Evolutionary conservation across 1,140 invertebrate genomes (phyloP).

Genomic region (Scaptomyza graminum): DNA sequence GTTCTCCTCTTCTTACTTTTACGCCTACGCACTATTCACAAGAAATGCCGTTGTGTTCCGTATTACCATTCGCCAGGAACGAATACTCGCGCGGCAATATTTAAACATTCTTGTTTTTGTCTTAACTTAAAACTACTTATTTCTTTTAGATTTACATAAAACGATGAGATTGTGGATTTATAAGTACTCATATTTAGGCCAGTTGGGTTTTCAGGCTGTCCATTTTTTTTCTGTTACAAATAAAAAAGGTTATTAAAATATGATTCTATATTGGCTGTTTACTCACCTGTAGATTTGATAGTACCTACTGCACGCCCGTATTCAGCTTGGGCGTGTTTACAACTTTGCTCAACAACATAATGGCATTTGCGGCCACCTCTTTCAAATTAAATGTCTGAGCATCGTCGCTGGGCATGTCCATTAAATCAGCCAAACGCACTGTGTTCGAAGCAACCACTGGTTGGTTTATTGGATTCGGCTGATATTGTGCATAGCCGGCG

Average conservation of each 20-base stretch:
- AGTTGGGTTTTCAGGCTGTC: neutral
- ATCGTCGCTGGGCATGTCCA: slow-evolving; percentile 16
- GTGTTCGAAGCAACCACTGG: slow-evolving; percentile 7
- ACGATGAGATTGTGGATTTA: slow-evolving; percentile 18
- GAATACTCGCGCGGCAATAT: neutral
- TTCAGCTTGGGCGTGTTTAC: slow-evolving; percentile 47
- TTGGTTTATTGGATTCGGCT: neutral
- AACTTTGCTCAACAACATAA: slow-evolving; percentile 47
- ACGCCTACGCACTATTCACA: slow-evolving; percentile 10
- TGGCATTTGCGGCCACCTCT: slow-evolving; percentile 53
- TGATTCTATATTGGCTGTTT: neutral
- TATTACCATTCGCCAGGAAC: slow-evolving; percentile 19
- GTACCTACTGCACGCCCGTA: slow-evolving; percentile 49
- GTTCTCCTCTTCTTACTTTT: slow-evolving; percentile 41
- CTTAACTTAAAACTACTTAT: slow-evolving; percentile 4
- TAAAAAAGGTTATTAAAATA: neutral
- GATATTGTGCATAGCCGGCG: neutral
- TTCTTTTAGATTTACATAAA: slow-evolving; percentile 42
- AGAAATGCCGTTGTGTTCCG: neutral
- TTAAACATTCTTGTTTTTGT: slow-evolving; percentile 9
- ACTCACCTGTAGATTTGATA: slow-evolving; percentile 50
- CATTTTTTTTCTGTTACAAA: slow-evolving; percentile 8
- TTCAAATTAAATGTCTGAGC: slow-evolving; percentile 7
- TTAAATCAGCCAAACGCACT: slow-evolving; percentile 22
- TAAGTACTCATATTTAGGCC: slow-evolving; percentile 9